These are phyloP conservation scores for Asteroscopus sphinx DNA, from an alignment of 2,888 invertebrate species.

Conservation along the genomic window DNA sequence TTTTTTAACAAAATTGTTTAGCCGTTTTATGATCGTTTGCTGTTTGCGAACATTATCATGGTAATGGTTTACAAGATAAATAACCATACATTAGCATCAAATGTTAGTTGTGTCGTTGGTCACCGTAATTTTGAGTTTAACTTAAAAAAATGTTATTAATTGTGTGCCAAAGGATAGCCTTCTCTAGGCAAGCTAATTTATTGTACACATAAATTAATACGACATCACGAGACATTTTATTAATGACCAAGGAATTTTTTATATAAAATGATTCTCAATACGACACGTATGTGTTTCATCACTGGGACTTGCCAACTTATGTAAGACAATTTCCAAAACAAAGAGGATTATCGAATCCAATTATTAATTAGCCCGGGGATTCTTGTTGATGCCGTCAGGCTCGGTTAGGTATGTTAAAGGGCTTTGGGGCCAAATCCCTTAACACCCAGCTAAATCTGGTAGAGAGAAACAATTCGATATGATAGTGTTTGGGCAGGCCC, in stretches of 20 bases:
- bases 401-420: conserved; percentile 38
- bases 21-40: too few relatives aligned
- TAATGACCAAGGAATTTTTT: too few relatives aligned
- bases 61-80: too few relatives aligned
- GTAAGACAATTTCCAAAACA: conserved; percentile 38
- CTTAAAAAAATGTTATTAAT: too few relatives aligned
- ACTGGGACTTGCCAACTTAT: conserved; percentile 14
- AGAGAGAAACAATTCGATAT: conserved; percentile 36
- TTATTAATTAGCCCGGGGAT: conserved; percentile 48
- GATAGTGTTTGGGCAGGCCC: conserved; percentile 28
- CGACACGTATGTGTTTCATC: not conserved
- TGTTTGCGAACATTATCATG: too few relatives aligned
- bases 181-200: too few relatives aligned
- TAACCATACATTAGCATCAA: too few relatives aligned
- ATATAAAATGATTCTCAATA: too few relatives aligned
- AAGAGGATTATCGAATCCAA: conserved; percentile 50
- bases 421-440: conserved; percentile 36
- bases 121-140: too few relatives aligned
- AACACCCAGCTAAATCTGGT: conserved; percentile 28
- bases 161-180: too few relatives aligned
- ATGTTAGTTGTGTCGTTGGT: too few relatives aligned
- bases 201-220: not conserved
- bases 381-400: conserved; percentile 27
- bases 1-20: too few relatives aligned
- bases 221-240: not conserved